These are phyloP conservation scores for Ochropacha duplaris DNA, from an alignment of 2,888 invertebrate genomes.

Conservation along the genomic window DNA sequence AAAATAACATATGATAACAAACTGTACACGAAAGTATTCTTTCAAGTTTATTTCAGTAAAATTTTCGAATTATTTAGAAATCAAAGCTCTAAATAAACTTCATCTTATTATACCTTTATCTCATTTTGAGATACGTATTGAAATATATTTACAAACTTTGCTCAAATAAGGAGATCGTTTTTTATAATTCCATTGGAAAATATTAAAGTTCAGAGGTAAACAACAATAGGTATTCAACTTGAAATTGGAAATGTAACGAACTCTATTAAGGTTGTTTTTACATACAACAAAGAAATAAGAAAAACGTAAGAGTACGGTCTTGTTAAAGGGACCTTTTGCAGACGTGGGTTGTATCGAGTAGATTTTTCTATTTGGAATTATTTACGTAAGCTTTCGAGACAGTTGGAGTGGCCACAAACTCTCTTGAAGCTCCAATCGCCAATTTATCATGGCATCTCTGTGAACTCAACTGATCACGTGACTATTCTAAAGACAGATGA, in stretches of 20 bases:
- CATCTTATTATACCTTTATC: neutral
- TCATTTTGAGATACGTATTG: neutral
- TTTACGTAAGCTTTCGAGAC: constrained; percentile 65
- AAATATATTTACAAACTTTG: neutral
- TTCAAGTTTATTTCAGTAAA: neutral
- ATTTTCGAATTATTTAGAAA: neutral
- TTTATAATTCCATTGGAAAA: neutral
- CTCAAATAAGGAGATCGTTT: neutral
- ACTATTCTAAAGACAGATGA: constrained; percentile 22
- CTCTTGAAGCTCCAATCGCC: constrained; percentile 46
- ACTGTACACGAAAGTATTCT: neutral
- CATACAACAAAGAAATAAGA: neutral
- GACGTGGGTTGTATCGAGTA: constrained; percentile 14
- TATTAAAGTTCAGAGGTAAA: neutral
- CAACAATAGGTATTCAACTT: neutral
- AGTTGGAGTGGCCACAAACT: constrained; percentile 52
- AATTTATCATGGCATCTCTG: constrained; percentile 58
- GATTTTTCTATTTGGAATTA: constrained; percentile 39
- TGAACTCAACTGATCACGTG: constrained; percentile 22
- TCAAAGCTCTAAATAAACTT: neutral
- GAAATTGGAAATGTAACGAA: neutral
- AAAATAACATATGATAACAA: neutral
- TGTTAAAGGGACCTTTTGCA: constrained; percentile 13
- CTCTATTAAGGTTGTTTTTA: neutral
- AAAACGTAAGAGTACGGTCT: neutral